Percentiles rank a stretch among this genome's conserved stretches.
Evolutionary conservation across 1,140 invertebrate genomes (phyloP).

Genomic region (Bemisia tabaci): DNA sequence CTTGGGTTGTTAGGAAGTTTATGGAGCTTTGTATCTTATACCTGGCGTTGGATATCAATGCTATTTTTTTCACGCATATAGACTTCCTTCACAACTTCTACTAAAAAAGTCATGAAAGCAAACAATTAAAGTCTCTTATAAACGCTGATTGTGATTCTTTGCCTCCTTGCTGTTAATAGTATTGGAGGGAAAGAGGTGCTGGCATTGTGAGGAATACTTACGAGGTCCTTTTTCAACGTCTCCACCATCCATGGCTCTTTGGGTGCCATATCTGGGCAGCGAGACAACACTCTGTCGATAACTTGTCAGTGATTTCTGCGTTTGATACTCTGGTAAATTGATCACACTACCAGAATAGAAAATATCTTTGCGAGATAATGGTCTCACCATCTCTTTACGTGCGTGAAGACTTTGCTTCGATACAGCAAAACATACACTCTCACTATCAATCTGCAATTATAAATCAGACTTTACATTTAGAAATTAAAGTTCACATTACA

Average conservation of each 20-base stretch:
- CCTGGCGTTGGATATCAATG: no score
- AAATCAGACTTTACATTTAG: no score
- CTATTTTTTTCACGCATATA: no score
- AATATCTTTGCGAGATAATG: conserved; percentile 91
- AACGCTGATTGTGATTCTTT: no score
- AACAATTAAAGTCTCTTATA: no score
- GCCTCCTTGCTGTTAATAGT: no score
- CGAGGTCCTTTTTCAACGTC: conserved; percentile 55
- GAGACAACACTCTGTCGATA: conserved; percentile 74
- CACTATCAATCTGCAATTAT: conserved; percentile 15
- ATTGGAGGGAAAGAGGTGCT: no score
- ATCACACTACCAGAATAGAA: conserved; percentile 93
- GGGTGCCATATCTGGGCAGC: conserved; percentile 37
- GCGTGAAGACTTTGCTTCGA: conserved; percentile 39
- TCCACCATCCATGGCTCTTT: conserved; percentile 42
- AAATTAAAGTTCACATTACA: neutral
- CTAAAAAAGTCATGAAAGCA: no score
- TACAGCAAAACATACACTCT: conserved; percentile 31
- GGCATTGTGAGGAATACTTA: conserved; percentile 38
- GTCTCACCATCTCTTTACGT: conserved; percentile 53
- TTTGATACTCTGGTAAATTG: conserved; percentile 82
- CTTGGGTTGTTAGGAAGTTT: no score
- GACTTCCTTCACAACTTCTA: no score
- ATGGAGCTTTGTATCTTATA: no score
- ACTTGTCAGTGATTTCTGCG: conserved; percentile 77